Conservation (phyloP, 2,888 invertebrate species). For the Conistra vaccinii region DNA sequence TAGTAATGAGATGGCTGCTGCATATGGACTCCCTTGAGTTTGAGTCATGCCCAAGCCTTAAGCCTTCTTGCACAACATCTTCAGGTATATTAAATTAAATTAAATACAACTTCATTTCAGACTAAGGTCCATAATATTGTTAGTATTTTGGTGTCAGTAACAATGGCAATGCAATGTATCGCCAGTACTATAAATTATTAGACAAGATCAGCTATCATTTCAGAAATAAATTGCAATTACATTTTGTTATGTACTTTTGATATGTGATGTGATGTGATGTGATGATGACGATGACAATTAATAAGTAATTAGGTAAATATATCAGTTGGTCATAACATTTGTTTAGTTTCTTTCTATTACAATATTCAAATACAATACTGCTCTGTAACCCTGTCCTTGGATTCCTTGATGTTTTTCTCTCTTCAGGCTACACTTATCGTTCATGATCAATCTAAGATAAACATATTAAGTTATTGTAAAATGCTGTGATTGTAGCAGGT, state of each 20-base stretch:
- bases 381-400: neutral
- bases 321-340: neutral
- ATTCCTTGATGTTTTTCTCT: neutral
- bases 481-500: slow-evolving; percentile 5
- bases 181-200: neutral
- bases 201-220: neutral
- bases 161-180: no score
- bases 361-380: no score
- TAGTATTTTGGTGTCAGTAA: no score
- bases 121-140: no score
- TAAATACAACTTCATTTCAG: no score
- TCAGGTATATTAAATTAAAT: neutral
- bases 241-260: neutral
- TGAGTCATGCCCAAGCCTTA: neutral
- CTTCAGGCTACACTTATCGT: neutral
- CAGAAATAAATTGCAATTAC: slow-evolving; percentile 1
- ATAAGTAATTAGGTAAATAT: slow-evolving; percentile 8
- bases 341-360: neutral
- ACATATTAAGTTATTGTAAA: neutral
- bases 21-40: no score
- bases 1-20: neutral
- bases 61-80: neutral
- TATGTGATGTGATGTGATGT: slow-evolving; percentile 7
- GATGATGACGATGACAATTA: slow-evolving; percentile 4
- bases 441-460: neutral